A percentile compares a stretch with the other conserved stretches of the same genome.
Evolutionary conservation across 2,888 invertebrate genomes (phyloP).

Genomic region (Chrysolina haemoptera): DNA sequence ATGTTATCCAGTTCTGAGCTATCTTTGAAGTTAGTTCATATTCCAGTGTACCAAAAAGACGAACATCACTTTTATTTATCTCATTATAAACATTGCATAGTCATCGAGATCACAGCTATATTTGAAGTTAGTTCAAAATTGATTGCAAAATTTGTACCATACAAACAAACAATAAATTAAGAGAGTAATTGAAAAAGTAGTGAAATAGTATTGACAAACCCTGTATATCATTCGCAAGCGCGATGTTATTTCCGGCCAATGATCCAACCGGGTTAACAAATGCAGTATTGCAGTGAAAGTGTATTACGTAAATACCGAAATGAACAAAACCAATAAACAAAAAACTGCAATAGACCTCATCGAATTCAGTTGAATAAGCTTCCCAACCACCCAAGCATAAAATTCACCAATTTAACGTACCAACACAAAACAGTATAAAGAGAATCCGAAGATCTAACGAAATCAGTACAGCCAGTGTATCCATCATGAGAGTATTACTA

Average conservation of each 20-base stretch:
- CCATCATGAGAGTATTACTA: slow-evolving; percentile 61
- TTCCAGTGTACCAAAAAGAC: no score
- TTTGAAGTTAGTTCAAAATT: no score
- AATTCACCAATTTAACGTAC: slow-evolving; percentile 16
- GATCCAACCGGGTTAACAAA: slow-evolving; percentile 6
- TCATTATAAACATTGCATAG: no score
- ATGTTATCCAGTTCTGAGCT: no score
- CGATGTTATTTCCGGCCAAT: slow-evolving; percentile 6
- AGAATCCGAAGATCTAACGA: slow-evolving; percentile 20
- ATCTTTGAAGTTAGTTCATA: no score
- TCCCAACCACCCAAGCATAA: slow-evolving; percentile 27
- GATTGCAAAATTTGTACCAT: no score
- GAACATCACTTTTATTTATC: no score
- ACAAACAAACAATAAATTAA: no score
- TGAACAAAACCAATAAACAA: slow-evolving; percentile 14
- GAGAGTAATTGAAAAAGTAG: no score
- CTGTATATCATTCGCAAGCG: no score
- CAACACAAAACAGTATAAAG: slow-evolving; percentile 35
- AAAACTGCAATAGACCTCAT: slow-evolving; percentile 17
- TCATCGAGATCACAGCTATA: no score
- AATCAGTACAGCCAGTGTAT: slow-evolving; percentile 26
- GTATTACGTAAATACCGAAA: slow-evolving; percentile 34
- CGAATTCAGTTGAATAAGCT: slow-evolving; percentile 30
- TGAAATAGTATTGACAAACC: no score
- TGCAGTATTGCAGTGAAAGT: slow-evolving; percentile 21